Base-by-base conservation (phyloP, 2,797 vertebrate species). In the Trematomus bernacchii region DNA sequence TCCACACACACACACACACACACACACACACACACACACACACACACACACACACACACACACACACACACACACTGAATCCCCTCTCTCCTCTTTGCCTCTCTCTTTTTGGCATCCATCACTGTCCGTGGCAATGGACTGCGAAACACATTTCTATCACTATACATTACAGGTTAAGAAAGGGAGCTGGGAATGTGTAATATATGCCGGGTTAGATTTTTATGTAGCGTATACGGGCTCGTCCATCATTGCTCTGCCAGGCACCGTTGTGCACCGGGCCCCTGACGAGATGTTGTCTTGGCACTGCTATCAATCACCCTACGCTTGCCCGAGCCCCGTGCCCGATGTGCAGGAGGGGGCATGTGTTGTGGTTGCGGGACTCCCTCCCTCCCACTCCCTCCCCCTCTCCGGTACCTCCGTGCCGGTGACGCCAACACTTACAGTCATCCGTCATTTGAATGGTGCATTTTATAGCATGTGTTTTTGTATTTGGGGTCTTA, bases 131-230 rank as follows among this genome's bases (percentile, higher is more conserved):
- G 79, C 89, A 91, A 89, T 92, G 84, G 88, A 86, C 82, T 90
- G 87, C 57, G 77, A 92, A 90, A 92, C 87, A 90, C 83, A 91
- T 94, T 92, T 89, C 89, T 91, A 86, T 92, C 90, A 87, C 86
- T 87, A 88, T 90, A 89, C 89, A 91, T 93, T 92, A 92, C 82
- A 91, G 85, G 86, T 92, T 89, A 92, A 91, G 80, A 91, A 91
- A 89, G 81, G 82, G 86, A 91, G 87, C 89, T 84, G 80, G 88
- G 84, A 92, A 89, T 85, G 85, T 76, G 82, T 88, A 87, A 83
- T 90, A 86, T 89, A 89, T 89, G 90, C 84, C 76, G 51, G 78
- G 66, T 93, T 92, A 79, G 81, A 91, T 91, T 93, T 93, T 89
- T 91, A 91, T 87, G 91, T 88, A 86, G 86, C 78, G 57, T 90